Evolutionary conservation across 2,797 vertebrate species (phyloP), one percentile per base, ranked within the genome.

Genomic region (Danio kyathit): DNA sequence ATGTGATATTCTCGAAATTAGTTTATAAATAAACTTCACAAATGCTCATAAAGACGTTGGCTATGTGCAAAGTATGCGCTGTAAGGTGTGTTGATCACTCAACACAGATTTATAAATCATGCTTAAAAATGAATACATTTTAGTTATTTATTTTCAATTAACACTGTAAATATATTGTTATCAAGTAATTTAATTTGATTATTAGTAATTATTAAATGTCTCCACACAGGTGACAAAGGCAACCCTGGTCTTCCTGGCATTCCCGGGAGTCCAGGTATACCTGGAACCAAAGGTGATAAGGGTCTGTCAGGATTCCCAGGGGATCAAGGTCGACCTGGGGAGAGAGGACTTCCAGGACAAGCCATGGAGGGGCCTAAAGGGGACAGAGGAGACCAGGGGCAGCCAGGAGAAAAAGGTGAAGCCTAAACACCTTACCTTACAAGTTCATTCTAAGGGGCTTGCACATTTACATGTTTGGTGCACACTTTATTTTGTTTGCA

Each of bases 281-380:
- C 97, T 75, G 98, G 98, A 21, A 71, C 90, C 80, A 99, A 97
- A 93, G 98, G 98, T 6, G 97, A 98, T 9, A 96, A 94, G 88
- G 98, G 98, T 52, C 86, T 91, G 74, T 5, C 80, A 56, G 98
- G 98, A 41, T 81, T 59, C 9, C 87, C 90, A 0, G 98, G 98
- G 67, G 70, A 79, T 41, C 92, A 92, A 0, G 98, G 98, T 16
- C 91, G 90, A 1, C 88, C 92, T 4, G 98, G 98, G 80, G 88
- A 95, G 56, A 94, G 90, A 13, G 98, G 98, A 6, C 17, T 88
- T 0, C 94, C 94, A 0, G 98, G 97, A 73, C 70, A 81, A 21
- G 90, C 96, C 8, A 87, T 94, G 74, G 95, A 95, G 38, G 98
- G 98, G 0, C 95, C 96, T 51, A 99, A 99, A 89, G 98, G 98